Conservation (phyloP, 2,797 vertebrate species). For the Merluccius polli region DNA sequence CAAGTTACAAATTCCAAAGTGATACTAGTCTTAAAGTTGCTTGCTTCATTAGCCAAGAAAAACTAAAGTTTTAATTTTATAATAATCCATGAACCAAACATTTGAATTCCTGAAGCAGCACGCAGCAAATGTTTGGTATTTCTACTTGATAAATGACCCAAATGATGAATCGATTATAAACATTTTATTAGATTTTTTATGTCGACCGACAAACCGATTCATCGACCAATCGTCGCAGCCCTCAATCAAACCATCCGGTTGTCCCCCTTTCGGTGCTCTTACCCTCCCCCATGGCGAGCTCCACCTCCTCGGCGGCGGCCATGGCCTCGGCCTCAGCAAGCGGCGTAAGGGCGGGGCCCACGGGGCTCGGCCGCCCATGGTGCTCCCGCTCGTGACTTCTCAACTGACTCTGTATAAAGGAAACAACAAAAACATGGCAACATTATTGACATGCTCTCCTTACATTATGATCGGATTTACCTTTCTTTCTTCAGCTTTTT, state of each 20-base stretch:
- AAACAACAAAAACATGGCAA: conserved; percentile 9
- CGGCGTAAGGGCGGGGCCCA: conserved; percentile 58
- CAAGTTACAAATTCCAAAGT: no score
- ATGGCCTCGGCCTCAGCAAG: conserved; percentile 67
- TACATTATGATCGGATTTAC: background rate
- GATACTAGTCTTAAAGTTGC: no score
- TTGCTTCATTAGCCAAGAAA: no score
- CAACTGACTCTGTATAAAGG: conserved; percentile 82
- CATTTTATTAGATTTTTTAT: no score
- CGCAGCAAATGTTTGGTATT: no score
- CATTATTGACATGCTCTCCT: background rate
- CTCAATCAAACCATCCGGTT: background rate
- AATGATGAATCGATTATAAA: no score
- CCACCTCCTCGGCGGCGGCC: conserved; percentile 61
- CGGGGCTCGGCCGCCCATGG: conserved; percentile 74
- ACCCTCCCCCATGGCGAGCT: conserved; percentile 76
- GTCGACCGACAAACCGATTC: no score
- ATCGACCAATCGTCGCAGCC: no score
- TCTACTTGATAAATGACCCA: no score
- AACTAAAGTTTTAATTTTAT: no score
- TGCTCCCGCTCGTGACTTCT: conserved; percentile 89
- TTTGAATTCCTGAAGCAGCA: no score
- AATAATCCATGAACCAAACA: no score
- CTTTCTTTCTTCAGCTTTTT: background rate
- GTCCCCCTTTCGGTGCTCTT: conserved; percentile 29